phyloP scores from a whole-genome alignment of 2,113 vertebrate species.

The Capricornis sumatraensis region DNA sequence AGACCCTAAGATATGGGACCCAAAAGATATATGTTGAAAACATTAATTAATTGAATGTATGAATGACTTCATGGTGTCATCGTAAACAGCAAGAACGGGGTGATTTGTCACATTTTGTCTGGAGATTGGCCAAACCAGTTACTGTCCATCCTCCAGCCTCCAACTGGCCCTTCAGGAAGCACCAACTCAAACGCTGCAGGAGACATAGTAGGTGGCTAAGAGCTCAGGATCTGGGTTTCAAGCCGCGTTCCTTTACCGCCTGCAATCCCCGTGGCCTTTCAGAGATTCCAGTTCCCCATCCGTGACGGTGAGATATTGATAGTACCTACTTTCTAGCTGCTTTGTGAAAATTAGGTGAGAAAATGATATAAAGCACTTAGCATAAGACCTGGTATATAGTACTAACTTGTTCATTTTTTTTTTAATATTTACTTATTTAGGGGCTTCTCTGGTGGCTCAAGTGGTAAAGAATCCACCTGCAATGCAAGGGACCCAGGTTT shows the following conservation, averaged over 20 bases:
- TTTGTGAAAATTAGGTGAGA: background rate
- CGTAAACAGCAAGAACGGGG: background rate
- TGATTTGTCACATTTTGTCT: background rate
- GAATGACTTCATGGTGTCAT: background rate
- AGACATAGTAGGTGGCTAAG: rapidly evolving
- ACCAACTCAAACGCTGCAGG: background rate
- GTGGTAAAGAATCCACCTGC: background rate
- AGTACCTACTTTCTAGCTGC: background rate
- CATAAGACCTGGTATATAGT: background rate
- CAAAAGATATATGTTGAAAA: background rate
- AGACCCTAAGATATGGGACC: background rate
- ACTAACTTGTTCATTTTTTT: background rate
- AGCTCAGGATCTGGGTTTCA: background rate
- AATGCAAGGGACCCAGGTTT: background rate
- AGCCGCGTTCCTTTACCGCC: background rate
- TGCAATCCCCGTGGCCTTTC: background rate
- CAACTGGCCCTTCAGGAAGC: background rate
- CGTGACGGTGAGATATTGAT: background rate
- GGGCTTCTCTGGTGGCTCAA: background rate
- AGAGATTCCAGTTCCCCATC: background rate
- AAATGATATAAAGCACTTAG: background rate
- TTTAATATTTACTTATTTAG: background rate
- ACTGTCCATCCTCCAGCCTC: background rate
- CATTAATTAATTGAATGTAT: background rate
- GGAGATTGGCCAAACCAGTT: background rate